A percentile compares a stretch with the other conserved stretches of the same genome.
Conservation (phyloP, 2,113 vertebrate species). For the Hippopotamus amphibius region DNA sequence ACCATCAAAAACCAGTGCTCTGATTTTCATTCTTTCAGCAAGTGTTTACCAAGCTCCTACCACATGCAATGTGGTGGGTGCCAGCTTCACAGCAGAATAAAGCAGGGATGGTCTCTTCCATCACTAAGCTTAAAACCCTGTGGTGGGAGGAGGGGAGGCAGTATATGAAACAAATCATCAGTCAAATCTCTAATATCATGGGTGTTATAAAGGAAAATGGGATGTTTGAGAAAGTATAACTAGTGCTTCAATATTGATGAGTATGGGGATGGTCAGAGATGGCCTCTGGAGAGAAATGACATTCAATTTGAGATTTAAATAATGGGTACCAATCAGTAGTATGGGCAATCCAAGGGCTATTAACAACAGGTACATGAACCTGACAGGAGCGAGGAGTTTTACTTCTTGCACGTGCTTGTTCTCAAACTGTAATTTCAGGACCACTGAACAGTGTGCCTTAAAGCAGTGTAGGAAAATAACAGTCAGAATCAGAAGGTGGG, state of each 20-base stretch:
- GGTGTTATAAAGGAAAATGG: slow-evolving; percentile 10
- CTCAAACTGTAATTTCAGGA: not conserved
- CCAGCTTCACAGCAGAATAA: not conserved
- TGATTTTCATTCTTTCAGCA: not conserved
- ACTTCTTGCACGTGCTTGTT: not conserved
- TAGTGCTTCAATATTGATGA: not conserved
- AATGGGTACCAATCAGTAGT: not conserved
- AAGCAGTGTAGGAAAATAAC: not conserved
- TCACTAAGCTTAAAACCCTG: not conserved
- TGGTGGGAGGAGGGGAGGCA: not conserved
- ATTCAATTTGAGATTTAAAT: not conserved
- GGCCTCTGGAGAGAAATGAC: not conserved
- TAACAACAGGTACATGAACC: not conserved
- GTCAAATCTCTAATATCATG: not conserved
- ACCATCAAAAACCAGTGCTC: not conserved
- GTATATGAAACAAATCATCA: not conserved
- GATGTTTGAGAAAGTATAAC: not conserved
- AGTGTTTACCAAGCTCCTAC: not conserved
- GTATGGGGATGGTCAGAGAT: not conserved
- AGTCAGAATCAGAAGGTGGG: not conserved
- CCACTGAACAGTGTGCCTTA: not conserved
- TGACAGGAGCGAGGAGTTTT: not conserved
- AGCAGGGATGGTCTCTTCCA: not conserved
- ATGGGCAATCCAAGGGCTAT: not conserved
- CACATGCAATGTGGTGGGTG: not conserved